These are phyloP conservation scores for Hydrophis major DNA, from an alignment of 2,797 vertebrate genomes.

Conservation along the genomic window DNA sequence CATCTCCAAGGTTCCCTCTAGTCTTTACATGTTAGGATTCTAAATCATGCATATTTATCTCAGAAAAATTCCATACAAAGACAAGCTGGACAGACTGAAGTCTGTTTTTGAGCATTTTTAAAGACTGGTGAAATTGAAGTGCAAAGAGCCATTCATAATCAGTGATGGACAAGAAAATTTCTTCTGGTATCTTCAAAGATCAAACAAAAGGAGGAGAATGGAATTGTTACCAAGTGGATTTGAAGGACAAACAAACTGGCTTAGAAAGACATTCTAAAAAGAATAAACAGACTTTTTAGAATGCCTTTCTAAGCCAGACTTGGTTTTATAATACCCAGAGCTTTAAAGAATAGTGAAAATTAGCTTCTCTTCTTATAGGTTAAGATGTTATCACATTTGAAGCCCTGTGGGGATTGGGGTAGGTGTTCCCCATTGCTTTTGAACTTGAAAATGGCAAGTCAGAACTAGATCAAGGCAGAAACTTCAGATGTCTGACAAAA, in stretches of 20 bases:
- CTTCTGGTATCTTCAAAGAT: background rate
- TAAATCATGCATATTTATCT: background rate
- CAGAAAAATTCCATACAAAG: background rate
- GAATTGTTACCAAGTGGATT: background rate
- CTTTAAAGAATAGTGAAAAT: slow-evolving; percentile 7
- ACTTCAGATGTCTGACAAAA: slow-evolving; percentile 22
- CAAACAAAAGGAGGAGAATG: slow-evolving; percentile 8
- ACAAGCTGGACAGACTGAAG: background rate
- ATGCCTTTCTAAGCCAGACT: background rate
- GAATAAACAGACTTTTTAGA: background rate
- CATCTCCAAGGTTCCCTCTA: background rate
- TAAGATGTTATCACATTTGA: slow-evolving; percentile 14
- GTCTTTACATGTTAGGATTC: background rate
- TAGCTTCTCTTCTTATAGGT: background rate
- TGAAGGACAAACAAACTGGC: background rate
- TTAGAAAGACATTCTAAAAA: background rate
- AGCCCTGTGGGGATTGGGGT: background rate
- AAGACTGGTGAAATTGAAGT: background rate
- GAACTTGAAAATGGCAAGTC: background rate
- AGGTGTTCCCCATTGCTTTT: slow-evolving; percentile 8
- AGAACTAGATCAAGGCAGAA: slow-evolving; percentile 9
- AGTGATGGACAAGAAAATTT: background rate
- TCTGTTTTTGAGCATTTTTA: background rate
- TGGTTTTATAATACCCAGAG: slow-evolving; percentile 2
- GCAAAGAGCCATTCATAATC: slow-evolving; percentile 3